Base-by-base conservation (phyloP, 2,888 invertebrate genomes). In the Piscicola geometra region DNA sequence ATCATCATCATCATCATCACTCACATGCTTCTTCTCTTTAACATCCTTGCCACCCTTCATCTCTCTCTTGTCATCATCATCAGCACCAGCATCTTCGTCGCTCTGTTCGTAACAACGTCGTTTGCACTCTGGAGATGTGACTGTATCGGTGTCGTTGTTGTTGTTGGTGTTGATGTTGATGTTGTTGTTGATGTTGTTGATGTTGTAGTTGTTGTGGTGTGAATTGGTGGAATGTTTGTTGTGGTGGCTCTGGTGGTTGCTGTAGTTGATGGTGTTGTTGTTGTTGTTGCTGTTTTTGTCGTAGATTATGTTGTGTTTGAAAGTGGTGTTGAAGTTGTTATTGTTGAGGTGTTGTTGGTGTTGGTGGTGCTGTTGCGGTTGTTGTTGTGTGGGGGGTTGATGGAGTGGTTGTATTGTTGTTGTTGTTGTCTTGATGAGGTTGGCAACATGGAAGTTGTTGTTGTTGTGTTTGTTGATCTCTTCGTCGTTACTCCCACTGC, bases 1-100 rank as follows among this genome's bases (percentile, higher is more conserved):
- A 50, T 56, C 56, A 50, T 50, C 52, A 56, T 77, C 80, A 80
- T 81, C 70, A 47, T 35, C 41, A 47, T 64, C 64, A 64, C 35
- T 30, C 28, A 67, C 35, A 15, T 35, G 35, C 30, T 67, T 35
- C 32, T 67, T 67, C 33, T 35, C 32, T 30, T 35, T 67, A 2
- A 33, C 28, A 21, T 67, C 67, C 33, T 67, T 67, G 21, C 21
- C 21, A 5, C 33, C 32, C 28, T 67, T 67, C 3, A 33, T 9
- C 2, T 35, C 67, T n/a, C 33, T 56, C 60, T 56, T 56, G 3
- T 5, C 60, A 56, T 18, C 21, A 25, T 56, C 60, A 25, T 56
- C 60, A 21, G 3, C 60, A 56, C 21, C 60, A 25, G 12, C n/a
- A 25, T 18, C n/a, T n/a, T 56, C 60, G 5, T 56, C 60, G 9